Base-by-base conservation (phyloP, 2,113 vertebrate genomes). In the Mesoclemmys tuberculata region DNA sequence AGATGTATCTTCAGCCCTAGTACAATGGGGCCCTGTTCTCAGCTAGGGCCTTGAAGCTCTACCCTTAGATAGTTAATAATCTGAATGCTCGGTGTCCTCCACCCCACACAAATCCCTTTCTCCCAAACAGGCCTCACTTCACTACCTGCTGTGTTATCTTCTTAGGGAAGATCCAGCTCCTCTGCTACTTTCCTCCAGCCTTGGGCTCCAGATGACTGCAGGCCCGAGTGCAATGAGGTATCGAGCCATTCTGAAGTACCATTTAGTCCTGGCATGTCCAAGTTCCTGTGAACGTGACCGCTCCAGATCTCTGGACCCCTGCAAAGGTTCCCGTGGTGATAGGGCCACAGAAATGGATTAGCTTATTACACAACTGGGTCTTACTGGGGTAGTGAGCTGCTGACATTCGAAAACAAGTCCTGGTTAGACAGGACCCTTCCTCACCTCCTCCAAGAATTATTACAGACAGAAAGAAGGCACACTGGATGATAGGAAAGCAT, bases 21-120 rank as follows among this genome's bases (percentile, higher is more conserved):
- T 21, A 68, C 56, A 75, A 71, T n/a, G 14, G 61, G 61, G 61
- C 14, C 61, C 48, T 52, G 16, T 3, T 24, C 16, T 10, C 3
- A 29, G 48, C 61, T 52, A 48, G 83, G 49, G 26, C 35, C 14
- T 54, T 5, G 14, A n/a, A 82, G 56, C 22, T 27, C 74, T 77
- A 4, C 41, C 74, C 26, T 46, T 27, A 46, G 14, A 26, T 46
- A 46, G 12, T 44, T 27, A 12, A 74, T 2, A 2, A 38, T 6
- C 7, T 8, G 11, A 52, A 0, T 0, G 7, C 5, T 1, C 38
- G 10, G 24, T 49, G 80, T 21, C 29, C 55, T n/a, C 83, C 27
- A 16, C 38, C 38, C 6, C 46, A 89, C 77, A 54, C 19, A 58
- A 27, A 41, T 24, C 7, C 4, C 51, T 35, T 41, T 54, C 1